These are phyloP conservation scores for Endotricha flammealis DNA, from an alignment of 2,888 invertebrate genomes.

Conservation along the genomic window DNA sequence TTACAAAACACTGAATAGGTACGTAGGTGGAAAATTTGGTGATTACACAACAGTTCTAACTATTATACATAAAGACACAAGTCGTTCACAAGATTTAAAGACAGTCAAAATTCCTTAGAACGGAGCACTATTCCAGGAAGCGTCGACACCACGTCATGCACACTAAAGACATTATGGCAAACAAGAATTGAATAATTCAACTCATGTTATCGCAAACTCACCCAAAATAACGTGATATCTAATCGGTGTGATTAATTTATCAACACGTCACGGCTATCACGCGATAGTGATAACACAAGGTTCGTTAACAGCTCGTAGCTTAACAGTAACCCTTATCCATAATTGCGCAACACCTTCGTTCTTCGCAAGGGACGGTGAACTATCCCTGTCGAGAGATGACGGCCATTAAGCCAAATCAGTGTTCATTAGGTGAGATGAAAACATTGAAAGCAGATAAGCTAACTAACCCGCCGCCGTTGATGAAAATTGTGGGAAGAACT, in stretches of 20 bases:
- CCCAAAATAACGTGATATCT: constrained; percentile 18
- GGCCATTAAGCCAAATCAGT: too few relatives aligned
- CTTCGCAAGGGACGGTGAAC: too few relatives aligned
- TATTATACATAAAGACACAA: background rate
- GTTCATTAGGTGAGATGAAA: too few relatives aligned
- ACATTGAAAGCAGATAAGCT: too few relatives aligned
- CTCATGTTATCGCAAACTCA: constrained; percentile 14
- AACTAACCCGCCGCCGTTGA: too few relatives aligned
- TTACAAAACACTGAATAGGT: too few relatives aligned
- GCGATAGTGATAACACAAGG: constrained; percentile 2
- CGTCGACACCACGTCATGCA: constrained; percentile 11
- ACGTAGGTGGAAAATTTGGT: too few relatives aligned
- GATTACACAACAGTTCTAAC: too few relatives aligned
- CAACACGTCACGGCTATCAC: constrained; percentile 13
- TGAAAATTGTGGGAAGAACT: too few relatives aligned
- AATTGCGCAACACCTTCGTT: too few relatives aligned
- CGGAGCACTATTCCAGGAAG: constrained; percentile 13
- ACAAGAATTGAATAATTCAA: constrained; percentile 21
- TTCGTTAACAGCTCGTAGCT: too few relatives aligned
- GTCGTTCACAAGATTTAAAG: background rate
- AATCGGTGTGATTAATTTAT: constrained; percentile 21
- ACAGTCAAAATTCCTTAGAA: constrained; percentile 5
- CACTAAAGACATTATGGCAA: constrained; percentile 13
- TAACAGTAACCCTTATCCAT: constrained; percentile 15
- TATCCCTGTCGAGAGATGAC: too few relatives aligned